Evolutionary conservation across 2,888 invertebrate genomes (phyloP).

Genomic region (Norana najaformis): DNA sequence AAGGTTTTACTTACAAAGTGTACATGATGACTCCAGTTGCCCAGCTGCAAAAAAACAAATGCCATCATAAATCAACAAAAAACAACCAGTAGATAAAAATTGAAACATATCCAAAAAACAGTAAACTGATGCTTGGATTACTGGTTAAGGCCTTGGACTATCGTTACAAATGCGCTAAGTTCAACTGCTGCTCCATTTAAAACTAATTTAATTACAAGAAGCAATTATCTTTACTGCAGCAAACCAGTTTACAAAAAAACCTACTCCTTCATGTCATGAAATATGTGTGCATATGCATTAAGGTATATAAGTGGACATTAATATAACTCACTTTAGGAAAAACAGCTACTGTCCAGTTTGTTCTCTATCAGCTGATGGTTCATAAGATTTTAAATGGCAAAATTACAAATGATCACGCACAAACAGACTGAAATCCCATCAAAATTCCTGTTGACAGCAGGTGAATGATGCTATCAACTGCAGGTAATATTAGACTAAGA

Average conservation of each 20-base stretch:
- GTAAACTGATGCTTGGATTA: background rate
- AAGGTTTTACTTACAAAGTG: constrained; percentile 44
- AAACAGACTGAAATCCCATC: too few relatives aligned
- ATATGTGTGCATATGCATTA: background rate
- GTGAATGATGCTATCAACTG: too few relatives aligned
- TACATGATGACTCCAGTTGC: constrained; percentile 48
- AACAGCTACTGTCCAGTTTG: background rate
- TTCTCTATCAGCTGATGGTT: background rate
- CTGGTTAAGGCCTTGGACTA: background rate
- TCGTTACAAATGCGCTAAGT: background rate
- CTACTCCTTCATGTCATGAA: background rate
- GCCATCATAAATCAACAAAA: background rate
- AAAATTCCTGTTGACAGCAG: too few relatives aligned
- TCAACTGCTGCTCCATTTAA: background rate
- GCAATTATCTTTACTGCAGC: background rate
- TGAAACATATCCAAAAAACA: background rate
- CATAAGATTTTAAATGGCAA: too few relatives aligned
- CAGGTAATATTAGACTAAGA: too few relatives aligned
- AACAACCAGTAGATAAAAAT: background rate
- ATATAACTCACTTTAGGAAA: background rate
- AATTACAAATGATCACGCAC: too few relatives aligned
- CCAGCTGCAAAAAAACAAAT: constrained; percentile 63
- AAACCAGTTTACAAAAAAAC: background rate
- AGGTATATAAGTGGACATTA: background rate
- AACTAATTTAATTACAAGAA: background rate